Base-by-base conservation (phyloP, 35 echinoderm and acorn worm species). In the Hemicentrotus pulcherrimus region DNA sequence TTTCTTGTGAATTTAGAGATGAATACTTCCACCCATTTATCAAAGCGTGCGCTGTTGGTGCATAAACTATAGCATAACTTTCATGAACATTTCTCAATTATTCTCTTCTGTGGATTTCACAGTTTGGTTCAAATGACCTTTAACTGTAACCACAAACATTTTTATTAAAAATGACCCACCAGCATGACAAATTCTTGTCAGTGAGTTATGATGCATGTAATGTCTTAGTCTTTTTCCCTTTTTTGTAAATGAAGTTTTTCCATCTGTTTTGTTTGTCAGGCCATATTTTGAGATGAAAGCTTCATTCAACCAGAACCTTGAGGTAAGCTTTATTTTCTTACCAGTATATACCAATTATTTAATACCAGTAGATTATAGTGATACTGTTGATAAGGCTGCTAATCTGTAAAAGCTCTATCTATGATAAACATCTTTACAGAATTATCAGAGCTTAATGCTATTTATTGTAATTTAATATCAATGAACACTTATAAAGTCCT, bases 201-300 rank as follows among this genome's bases (percentile, higher is more conserved):
- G 3, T 0, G 35, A 41, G 35, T 41, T 41, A 3, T 0, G 35
- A 41, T 1, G 0, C 3, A 41, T 41, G 35, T 41, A 41, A 41
- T 41, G 1, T 41, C 35, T 41, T 3, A 41, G 35, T n/a, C n/a
- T n/a, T 41, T 41, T 41, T 41, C 3, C 35, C 35, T 41, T 3
- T 41, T 41, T 41, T 41, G 35, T 6, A 3, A 87, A 87, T 31
- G 6, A 33, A 31, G 86, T 31, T 13, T 7, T 41, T 90, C 18
- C 5, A 9, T 90, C 46, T 0, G 5, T 24, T 90, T 47, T 45
- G n/a, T 88, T 16, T 96, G 86, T 5, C 86, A 97, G 96, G 71
- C 96, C 95, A 32, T 99, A 99, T 85, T 99, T 99, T 97, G 98
- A 99, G 60, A 93, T 95, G 85, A 99, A 99, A 86, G 91, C 55